Base-by-base conservation (phyloP, 2,113 vertebrate species). In the Amazona guildingii region DNA sequence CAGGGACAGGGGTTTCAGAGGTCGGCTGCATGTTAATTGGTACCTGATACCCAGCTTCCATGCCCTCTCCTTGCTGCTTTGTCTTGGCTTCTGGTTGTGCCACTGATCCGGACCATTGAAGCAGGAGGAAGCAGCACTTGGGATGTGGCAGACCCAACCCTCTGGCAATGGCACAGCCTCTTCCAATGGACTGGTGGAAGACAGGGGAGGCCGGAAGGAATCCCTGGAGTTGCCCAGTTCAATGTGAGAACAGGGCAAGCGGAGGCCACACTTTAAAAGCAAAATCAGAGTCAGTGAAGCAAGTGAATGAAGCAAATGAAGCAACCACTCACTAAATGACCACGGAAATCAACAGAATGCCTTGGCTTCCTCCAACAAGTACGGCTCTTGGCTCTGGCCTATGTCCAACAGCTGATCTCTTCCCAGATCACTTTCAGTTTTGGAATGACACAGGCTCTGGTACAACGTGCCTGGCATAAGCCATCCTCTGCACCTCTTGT, bases 121-220 rank as follows among this genome's bases (percentile, higher is more conserved):
- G 41, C 29, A 48, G 3, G 55, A 72, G 29, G 46, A 61, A 51
- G 28, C 41, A 31, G 67, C 31, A 1, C 19, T 8, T 16, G 4
- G 46, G 37, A 41, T 2, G 27, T 8, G n/a, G 33, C 1, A 13
- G 82, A 51, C 6, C 49, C 48, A 69, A 57, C 21, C 28, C 41
- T 27, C 31, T 2, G 1, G 52, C 29, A 44, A 11, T 1, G 9
- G 20, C 11, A 2, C 43, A 5, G 21, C 31, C 15, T 54, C 52
- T 61, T 14, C 82, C 31, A 16, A 0, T 2, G 41, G 46, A n/a
- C 0, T 11, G 9, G 2, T 0, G 2, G 88, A 18, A 59, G 19
- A 11, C 13, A 11, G 41, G 15, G 5, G 67, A 63, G 67, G 78
- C 68, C 31, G 55, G 66, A 39, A 62, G 43, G 37, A 31, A 85